Evolutionary conservation across 1,140 invertebrate genomes (phyloP).

Genomic region (Asbolus verrucosus): DNA sequence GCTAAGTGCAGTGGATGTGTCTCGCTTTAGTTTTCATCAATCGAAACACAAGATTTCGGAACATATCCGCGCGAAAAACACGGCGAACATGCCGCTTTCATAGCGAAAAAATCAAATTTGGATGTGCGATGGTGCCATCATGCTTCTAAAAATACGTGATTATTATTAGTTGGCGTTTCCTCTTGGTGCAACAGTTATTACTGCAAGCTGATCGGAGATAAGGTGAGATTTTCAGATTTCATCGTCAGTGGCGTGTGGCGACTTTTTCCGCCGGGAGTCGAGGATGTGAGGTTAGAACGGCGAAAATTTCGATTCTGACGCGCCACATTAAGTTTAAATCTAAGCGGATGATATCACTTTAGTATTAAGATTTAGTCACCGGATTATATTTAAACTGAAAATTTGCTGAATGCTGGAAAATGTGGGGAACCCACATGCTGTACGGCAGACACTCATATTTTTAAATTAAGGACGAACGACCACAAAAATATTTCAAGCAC

Average conservation of each 20-base stretch:
- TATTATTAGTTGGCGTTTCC: conserved; percentile 31
- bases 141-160: conserved; percentile 37
- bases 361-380: no score
- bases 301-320: no score
- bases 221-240: conserved; percentile 5
- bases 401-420: neutral
- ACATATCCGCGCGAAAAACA: neutral
- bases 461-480: neutral
- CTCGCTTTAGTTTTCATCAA: conserved; percentile 7
- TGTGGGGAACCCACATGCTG: neutral
- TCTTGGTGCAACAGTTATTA: neutral
- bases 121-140: conserved; percentile 10
- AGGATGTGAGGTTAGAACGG: neutral
- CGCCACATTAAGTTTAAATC: no score
- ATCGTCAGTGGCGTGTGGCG: neutral
- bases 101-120: conserved; percentile 14
- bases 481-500: neutral
- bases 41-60: conserved; percentile 1
- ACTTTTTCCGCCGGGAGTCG: neutral
- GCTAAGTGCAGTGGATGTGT: conserved; percentile 29
- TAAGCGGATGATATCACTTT: no score
- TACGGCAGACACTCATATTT: neutral
- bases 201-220: conserved; percentile 5
- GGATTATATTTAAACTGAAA: no score
- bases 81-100: neutral